These are phyloP conservation scores for Rhyacophila brunnea DNA, from an alignment of 1,140 invertebrate genomes.

Conservation along the genomic window DNA sequence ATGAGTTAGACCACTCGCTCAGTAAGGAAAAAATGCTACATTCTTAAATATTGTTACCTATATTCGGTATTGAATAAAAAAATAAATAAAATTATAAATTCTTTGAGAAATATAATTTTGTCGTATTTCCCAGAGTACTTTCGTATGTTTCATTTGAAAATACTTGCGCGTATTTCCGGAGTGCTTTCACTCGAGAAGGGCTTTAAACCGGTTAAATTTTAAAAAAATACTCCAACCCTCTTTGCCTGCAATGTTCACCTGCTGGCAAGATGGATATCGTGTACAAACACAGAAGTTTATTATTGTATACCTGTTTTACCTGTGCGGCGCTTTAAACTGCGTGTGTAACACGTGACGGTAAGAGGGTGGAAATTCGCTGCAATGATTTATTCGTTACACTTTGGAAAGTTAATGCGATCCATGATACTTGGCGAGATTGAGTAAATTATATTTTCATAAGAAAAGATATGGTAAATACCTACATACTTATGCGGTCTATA, in stretches of 20 bases:
- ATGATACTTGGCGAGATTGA: constrained; percentile 24
- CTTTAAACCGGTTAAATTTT: too few species aligned
- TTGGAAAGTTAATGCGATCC: constrained; percentile 30
- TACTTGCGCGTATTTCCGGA: too few species aligned
- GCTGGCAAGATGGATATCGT: constrained; percentile 22
- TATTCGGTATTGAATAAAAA: too few species aligned
- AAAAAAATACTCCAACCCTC: too few species aligned
- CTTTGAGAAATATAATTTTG: too few species aligned
- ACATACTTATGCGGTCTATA: not conserved
- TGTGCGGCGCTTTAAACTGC: not conserved
- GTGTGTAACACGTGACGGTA: constrained; percentile 24
- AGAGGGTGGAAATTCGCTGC: constrained; percentile 30
- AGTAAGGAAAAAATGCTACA: too few species aligned
- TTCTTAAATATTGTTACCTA: too few species aligned
- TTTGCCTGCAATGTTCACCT: constrained; percentile 4
- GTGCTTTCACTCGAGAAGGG: too few species aligned
- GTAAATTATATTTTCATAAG: constrained; percentile 13
- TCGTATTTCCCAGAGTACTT: too few species aligned
- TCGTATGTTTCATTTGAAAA: too few species aligned
- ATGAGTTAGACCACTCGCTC: too few species aligned
- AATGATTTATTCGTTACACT: constrained; percentile 31
- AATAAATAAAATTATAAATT: too few species aligned
- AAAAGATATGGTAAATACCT: not conserved
- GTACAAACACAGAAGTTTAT: constrained; percentile 23
- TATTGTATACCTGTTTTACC: constrained; percentile 23